Conservation (phyloP, 2,113 vertebrate genomes). For the Urocitellus parryii region DNA sequence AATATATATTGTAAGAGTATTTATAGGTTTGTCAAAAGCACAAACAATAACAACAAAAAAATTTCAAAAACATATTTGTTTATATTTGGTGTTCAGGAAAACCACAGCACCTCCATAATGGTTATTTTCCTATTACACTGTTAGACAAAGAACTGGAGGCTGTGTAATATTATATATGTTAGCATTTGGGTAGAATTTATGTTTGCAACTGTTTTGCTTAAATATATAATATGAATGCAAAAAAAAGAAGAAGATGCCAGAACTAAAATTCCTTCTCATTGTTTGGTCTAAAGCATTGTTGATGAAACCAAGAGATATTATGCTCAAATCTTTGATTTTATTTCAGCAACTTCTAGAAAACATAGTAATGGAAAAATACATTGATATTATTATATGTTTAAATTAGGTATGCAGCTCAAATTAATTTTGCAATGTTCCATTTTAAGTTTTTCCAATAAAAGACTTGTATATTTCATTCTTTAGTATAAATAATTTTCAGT, state of each 20-base stretch:
- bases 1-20: not conserved
- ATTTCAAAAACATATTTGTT: not conserved
- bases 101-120: not conserved
- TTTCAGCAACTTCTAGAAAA: slow-evolving; percentile 55
- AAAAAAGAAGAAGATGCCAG: not conserved
- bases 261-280: slow-evolving; percentile 14
- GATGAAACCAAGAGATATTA: slow-evolving; percentile 19
- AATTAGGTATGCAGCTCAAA: slow-evolving; percentile 46
- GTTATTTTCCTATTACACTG: not conserved
- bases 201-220: not conserved
- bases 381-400: slow-evolving; percentile 51
- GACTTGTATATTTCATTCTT: slow-evolving; percentile 12
- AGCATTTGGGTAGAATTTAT: not conserved
- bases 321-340: slow-evolving; percentile 56
- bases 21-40: not conserved
- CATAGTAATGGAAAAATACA: slow-evolving; percentile 40
- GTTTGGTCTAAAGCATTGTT: slow-evolving; percentile 11
- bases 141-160: not conserved
- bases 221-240: not conserved
- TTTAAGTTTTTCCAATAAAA: slow-evolving; percentile 40
- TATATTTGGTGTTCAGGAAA: not conserved
- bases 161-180: not conserved
- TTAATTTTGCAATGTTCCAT: slow-evolving; percentile 53
- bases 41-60: not conserved
- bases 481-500: not conserved